Base-by-base conservation (phyloP, 64 coral and sea anemone species). In the Dendrophyllia cribrosa region DNA sequence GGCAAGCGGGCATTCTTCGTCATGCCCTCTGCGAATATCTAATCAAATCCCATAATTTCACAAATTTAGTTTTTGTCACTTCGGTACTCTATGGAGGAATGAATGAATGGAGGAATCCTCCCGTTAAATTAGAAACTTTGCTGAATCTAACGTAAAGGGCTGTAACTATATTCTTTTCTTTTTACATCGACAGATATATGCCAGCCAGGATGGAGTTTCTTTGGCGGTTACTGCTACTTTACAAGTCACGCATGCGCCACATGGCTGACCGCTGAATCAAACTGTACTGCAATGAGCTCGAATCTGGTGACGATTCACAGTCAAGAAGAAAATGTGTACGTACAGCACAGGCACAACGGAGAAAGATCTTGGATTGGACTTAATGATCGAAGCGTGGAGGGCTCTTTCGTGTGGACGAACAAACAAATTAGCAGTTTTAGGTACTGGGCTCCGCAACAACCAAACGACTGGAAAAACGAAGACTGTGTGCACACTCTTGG, bases 161-260 rank as follows among this genome's bases (percentile, higher is more conserved):
- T 34, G 34, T 34, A 34, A 34, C 34, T 1, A 34, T 34, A 1
- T 34, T 34, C 34, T 34, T 34, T 34, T 34, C 34, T 34, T 34
- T 34, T 34, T 34, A 34, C 46, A 8, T 50, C 6, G 15, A 3
- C 43, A 93, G 92, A 93, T 50, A 79, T 93, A 65, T 93, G 92
- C 79, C 3, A 82, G 16, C 85, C 75, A 16, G 92, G 85, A 1
- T 93, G 92, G 92, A 82, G 76, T 19, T 93, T 82, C 66, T 93
- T 93, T 60, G 87, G 81, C 4, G 86, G 92, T 9, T 51, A 88
- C 16, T 93, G 92, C 51, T 82, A 73, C 46, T 15, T 55, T 7
- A 65, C 48, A 43, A 88, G 51, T 34, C 66, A 8, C 9, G 52
- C 86, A 14, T 88, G 92, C 72, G 66, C 73, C 0, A 75, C 76